A percentile compares a stretch with the other conserved stretches of the same genome.
Evolutionary conservation across 2,888 invertebrate genomes (phyloP).

Genomic region (Cerceris rybyensis): DNA sequence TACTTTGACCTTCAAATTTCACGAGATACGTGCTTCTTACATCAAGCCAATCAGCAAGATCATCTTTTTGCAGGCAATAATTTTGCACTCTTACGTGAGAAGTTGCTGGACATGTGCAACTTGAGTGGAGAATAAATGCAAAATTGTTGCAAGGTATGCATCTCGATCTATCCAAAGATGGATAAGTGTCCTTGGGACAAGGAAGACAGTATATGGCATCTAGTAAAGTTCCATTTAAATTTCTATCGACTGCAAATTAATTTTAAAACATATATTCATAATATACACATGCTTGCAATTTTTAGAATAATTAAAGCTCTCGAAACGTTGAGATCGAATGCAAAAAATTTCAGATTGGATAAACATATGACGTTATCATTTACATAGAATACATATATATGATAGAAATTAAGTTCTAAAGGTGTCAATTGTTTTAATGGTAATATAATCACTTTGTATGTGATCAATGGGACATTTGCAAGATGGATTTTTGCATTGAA

Average conservation of each 20-base stretch:
- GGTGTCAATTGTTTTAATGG: conserved; percentile 8
- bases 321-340: neutral
- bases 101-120: conserved; percentile 77
- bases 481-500: conserved; percentile 70
- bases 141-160: conserved; percentile 80
- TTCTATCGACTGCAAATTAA: conserved; percentile 78
- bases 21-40: conserved; percentile 76
- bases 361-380: neutral
- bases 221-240: conserved; percentile 77
- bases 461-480: conserved; percentile 74
- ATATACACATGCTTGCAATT: too few species aligned
- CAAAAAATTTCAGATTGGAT: neutral
- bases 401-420: conserved; percentile 10
- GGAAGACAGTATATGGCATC: conserved; percentile 78
- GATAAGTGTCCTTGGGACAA: conserved; percentile 80
- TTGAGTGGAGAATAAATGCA: conserved; percentile 52
- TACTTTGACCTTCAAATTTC: conserved; percentile 72
- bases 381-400: conserved; percentile 2
- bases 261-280: neutral
- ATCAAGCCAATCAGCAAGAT: conserved; percentile 76
- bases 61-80: conserved; percentile 76
- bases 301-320: neutral
- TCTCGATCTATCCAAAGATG: conserved; percentile 76
- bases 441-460: conserved; percentile 72
- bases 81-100: conserved; percentile 76